Evolutionary conservation across 2,888 invertebrate species (phyloP).

Genomic region (Lasioglossum zephyrum): DNA sequence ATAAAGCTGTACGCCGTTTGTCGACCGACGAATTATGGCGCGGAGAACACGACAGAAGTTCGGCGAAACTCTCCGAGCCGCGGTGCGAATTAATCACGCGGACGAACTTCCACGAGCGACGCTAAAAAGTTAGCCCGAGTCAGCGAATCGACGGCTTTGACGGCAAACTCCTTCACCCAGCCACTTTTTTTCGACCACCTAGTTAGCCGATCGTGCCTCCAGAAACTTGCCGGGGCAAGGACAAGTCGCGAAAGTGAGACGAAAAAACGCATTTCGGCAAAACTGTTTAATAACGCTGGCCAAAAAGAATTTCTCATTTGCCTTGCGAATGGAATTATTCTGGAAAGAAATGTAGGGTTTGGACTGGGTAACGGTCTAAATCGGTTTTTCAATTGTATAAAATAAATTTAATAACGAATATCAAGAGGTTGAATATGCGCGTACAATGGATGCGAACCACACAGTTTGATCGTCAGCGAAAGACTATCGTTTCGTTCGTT

Average conservation of each 20-base stretch:
- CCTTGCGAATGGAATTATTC: too few species aligned
- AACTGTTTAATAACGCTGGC: not conserved
- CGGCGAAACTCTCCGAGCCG: not conserved
- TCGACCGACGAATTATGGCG: constrained; percentile 30
- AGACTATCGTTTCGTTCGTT: too few species aligned
- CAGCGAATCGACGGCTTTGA: not conserved
- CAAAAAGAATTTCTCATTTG: not conserved
- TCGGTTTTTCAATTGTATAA: too few species aligned
- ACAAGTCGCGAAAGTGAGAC: not conserved
- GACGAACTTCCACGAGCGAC: constrained; percentile 20
- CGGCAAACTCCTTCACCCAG: not conserved
- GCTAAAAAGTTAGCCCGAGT: not conserved
- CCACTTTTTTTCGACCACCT: not conserved
- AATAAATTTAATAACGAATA: too few species aligned
- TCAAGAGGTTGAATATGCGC: too few species aligned
- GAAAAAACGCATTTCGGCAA: not conserved
- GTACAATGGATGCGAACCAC: too few species aligned
- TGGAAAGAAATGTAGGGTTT: too few species aligned
- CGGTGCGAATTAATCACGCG: constrained; percentile 42
- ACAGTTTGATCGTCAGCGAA: too few species aligned
- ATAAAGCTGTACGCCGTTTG: constrained; percentile 36
- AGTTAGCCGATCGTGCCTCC: not conserved
- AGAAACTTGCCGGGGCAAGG: not conserved
- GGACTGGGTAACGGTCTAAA: too few species aligned
- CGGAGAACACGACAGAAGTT: constrained; percentile 28